phyloP scores from a whole-genome alignment of 2,888 invertebrate species.

The Aphrophora alni region DNA sequence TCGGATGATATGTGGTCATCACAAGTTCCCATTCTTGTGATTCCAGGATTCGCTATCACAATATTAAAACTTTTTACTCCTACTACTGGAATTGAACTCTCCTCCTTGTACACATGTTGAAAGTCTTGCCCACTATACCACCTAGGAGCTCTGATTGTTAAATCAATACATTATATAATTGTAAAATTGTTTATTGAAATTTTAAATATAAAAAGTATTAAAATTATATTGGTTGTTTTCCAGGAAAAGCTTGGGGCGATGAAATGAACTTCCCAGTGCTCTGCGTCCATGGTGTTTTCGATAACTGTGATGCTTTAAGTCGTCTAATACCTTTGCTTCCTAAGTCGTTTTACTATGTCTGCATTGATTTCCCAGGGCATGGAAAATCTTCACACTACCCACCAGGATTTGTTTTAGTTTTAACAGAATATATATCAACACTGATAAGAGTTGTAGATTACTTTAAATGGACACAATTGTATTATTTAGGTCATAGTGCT shows the following conservation, averaged over 20 bases:
- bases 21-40: no score
- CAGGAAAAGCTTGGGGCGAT: slow-evolving; percentile 54
- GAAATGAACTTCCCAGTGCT: slow-evolving; percentile 54
- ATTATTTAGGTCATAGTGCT: slow-evolving; percentile 57
- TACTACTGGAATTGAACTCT: no score
- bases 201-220: no score
- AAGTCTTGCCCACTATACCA: no score
- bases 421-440: slow-evolving; percentile 52
- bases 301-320: slow-evolving; percentile 58
- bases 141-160: no score
- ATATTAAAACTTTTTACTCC: no score
- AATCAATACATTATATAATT: no score
- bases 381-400: slow-evolving; percentile 58
- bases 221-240: slow-evolving; percentile 31
- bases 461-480: slow-evolving; percentile 55
- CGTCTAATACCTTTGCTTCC: slow-evolving; percentile 56
- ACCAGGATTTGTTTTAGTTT: slow-evolving; percentile 54
- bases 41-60: no score
- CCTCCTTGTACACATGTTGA: no score
- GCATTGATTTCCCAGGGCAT: slow-evolving; percentile 59
- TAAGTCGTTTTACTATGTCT: slow-evolving; percentile 55
- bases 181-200: no score
- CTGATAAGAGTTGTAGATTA: slow-evolving; percentile 54
- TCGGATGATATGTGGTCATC: no score
- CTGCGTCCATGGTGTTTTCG: slow-evolving; percentile 56